Conservation (phyloP, 2,888 invertebrate genomes). For the Micoletzkya japonica region DNA sequence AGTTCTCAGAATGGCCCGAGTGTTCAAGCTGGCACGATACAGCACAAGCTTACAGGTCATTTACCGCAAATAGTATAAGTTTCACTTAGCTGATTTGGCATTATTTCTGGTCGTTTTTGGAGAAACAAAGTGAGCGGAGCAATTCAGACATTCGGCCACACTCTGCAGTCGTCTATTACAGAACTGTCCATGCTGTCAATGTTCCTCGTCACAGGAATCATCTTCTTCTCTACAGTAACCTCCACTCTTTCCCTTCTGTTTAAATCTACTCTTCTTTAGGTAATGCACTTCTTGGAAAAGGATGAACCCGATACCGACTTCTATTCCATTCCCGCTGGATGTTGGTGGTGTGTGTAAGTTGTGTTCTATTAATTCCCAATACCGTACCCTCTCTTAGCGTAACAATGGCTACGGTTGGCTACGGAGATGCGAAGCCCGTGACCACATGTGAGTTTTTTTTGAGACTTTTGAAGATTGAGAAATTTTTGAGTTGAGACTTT, state of each 20-base stretch:
- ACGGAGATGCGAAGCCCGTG: constrained; percentile 58
- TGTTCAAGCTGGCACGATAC: constrained; percentile 62
- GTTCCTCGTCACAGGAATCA: constrained; percentile 62
- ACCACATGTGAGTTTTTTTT: constrained; percentile 46
- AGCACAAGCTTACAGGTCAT: constrained; percentile 49
- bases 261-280: background rate
- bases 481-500: background rate
- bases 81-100: background rate
- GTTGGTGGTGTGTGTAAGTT: constrained; percentile 63
- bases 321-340: constrained; percentile 61
- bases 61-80: too few relatives aligned
- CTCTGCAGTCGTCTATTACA: constrained; percentile 55
- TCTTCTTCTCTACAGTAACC: constrained; percentile 57
- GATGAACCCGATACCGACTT: constrained; percentile 61
- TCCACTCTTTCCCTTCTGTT: too few relatives aligned
- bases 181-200: constrained; percentile 61
- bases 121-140: background rate
- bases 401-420: constrained; percentile 58
- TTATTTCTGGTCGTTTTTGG: background rate
- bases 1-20: constrained; percentile 60
- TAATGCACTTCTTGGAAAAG: constrained; percentile 56
- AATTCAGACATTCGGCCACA: constrained; percentile 61
- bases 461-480: background rate
- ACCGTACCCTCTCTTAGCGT: too few relatives aligned
- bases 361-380: background rate